These are phyloP conservation scores for Aplochiton taeniatus DNA, from an alignment of 2,797 vertebrate genomes.

Conservation along the genomic window DNA sequence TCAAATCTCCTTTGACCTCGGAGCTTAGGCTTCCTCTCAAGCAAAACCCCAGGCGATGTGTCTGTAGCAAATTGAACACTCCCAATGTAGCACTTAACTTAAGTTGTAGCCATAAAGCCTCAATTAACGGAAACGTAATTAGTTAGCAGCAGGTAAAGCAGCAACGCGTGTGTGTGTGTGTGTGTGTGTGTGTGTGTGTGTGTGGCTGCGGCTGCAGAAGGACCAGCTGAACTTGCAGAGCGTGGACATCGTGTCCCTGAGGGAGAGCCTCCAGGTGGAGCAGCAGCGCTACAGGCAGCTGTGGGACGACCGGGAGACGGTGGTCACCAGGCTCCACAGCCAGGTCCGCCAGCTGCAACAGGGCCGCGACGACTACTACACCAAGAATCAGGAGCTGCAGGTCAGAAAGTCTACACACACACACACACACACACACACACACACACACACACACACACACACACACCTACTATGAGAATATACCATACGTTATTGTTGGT, in stretches of 20 bases:
- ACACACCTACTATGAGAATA: background rate
- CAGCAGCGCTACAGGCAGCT: slow-evolving; percentile 87
- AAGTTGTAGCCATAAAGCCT: no score
- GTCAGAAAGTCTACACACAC: no score
- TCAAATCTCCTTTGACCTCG: no score
- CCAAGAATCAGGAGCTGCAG: slow-evolving; percentile 96
- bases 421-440: background rate
- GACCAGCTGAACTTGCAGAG: slow-evolving; percentile 94
- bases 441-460: background rate
- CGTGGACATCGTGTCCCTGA: slow-evolving; percentile 86
- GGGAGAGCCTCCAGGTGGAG: slow-evolving; percentile 89
- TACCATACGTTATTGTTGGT: no score
- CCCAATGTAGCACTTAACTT: no score
- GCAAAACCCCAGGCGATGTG: no score
- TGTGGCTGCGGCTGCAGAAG: slow-evolving; percentile 76
- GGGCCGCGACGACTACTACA: slow-evolving; percentile 91
- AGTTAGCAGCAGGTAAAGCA: no score
- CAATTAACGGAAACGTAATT: no score
- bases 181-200: background rate
- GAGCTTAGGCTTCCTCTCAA: no score
- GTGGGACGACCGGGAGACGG: slow-evolving; percentile 88
- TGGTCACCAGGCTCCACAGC: slow-evolving; percentile 89
- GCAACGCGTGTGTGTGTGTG: background rate
- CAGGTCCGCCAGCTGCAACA: slow-evolving; percentile 94
- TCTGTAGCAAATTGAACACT: no score